phyloP scores from a whole-genome alignment of 2,113 vertebrate species.

The Leptobrachium leishanense region DNA sequence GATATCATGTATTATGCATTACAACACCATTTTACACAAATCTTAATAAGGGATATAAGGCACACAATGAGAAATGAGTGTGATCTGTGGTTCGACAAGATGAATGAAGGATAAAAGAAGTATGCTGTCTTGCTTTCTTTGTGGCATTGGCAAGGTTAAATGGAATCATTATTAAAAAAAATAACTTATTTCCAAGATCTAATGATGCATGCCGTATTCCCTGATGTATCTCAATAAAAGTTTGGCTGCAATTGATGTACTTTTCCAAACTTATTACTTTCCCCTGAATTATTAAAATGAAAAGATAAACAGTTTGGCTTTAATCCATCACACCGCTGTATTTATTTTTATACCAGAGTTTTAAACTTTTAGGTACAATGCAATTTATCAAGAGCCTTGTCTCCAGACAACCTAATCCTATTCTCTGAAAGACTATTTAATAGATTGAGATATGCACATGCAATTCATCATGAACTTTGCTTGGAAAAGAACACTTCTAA shows the following conservation, averaged over 20 bases:
- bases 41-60: background rate
- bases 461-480: slow-evolving; percentile 44
- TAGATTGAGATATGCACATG: slow-evolving; percentile 46
- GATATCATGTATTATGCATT: background rate
- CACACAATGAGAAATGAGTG: too few relatives aligned
- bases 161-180: slow-evolving; percentile 23
- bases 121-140: too few relatives aligned
- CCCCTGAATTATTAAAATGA: slow-evolving; percentile 41
- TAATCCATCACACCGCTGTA: slow-evolving; percentile 45
- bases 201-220: slow-evolving; percentile 32
- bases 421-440: slow-evolving; percentile 47
- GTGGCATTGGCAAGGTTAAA: background rate
- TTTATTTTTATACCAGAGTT: slow-evolving; percentile 43
- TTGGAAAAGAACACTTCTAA: slow-evolving; percentile 35
- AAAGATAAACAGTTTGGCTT: slow-evolving; percentile 48
- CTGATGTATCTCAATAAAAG: slow-evolving; percentile 33
- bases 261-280: slow-evolving; percentile 37
- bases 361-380: slow-evolving; percentile 46
- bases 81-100: too few relatives aligned
- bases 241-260: slow-evolving; percentile 42
- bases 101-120: too few relatives aligned
- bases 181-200: slow-evolving; percentile 28
- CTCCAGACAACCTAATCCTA: slow-evolving; percentile 48
- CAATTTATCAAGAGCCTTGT: slow-evolving; percentile 49
- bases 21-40: background rate